Conservation (phyloP, 2,888 invertebrate species). For the Heliconius sara region DNA sequence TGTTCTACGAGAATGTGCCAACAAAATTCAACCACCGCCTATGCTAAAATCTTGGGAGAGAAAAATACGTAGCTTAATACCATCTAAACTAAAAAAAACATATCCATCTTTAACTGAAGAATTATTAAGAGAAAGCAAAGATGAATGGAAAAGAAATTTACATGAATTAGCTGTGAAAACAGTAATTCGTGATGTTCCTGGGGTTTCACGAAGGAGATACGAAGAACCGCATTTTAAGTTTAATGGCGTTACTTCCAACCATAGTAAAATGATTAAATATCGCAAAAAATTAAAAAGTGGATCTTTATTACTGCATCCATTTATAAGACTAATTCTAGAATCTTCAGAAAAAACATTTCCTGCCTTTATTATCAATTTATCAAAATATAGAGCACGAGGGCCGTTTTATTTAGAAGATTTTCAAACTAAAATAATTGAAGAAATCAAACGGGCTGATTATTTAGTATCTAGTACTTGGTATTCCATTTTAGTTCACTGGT, state of each 20-base stretch:
- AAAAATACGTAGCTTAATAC: slow-evolving; percentile 84
- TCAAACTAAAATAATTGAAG: slow-evolving; percentile 64
- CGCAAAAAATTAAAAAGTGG: slow-evolving; percentile 82
- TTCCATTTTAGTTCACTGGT: slow-evolving; percentile 71
- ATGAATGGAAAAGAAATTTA: slow-evolving; percentile 84
- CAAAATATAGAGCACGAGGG: slow-evolving; percentile 73
- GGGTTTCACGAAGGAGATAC: slow-evolving; percentile 77
- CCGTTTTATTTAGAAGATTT: slow-evolving; percentile 70
- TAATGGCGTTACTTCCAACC: slow-evolving; percentile 85
- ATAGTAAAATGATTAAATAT: slow-evolving; percentile 82
- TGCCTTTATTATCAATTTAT: slow-evolving; percentile 79
- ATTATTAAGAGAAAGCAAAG: slow-evolving; percentile 82
- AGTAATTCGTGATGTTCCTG: slow-evolving; percentile 84
- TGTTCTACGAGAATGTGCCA: slow-evolving; percentile 83
- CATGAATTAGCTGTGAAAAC: slow-evolving; percentile 86
- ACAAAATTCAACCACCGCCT: slow-evolving; percentile 83
- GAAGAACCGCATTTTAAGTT: slow-evolving; percentile 83
- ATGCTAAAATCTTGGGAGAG: slow-evolving; percentile 86
- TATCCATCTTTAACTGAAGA: slow-evolving; percentile 82
- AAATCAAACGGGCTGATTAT: slow-evolving; percentile 73
- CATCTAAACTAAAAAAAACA: slow-evolving; percentile 79
- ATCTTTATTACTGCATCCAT: slow-evolving; percentile 85
- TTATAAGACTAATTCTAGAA: slow-evolving; percentile 85
- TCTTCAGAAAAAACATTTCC: slow-evolving; percentile 82
- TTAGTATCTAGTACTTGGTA: slow-evolving; percentile 78